Percentiles rank a stretch among this genome's conserved stretches.
These are phyloP conservation scores for Onychostruthus taczanowskii DNA, from an alignment of 2,113 vertebrate genomes.

Conservation along the genomic window DNA sequence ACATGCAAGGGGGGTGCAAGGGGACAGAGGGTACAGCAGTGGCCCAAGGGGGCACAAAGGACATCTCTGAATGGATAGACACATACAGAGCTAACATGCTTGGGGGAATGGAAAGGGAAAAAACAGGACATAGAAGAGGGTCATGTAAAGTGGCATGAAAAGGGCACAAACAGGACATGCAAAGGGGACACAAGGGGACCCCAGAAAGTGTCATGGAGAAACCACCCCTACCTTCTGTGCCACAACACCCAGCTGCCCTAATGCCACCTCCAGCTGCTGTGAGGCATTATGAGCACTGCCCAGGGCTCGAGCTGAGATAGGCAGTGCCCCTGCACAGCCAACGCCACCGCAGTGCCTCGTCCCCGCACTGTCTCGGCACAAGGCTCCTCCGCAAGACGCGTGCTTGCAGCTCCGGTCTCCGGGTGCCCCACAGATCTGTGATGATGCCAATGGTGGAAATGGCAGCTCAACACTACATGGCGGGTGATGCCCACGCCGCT, in stretches of 20 bases:
- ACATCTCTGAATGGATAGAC: background rate
- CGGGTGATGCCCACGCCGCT: rapidly evolving
- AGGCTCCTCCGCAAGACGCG: constrained; percentile 77
- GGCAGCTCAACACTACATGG: background rate
- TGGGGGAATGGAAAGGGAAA: background rate
- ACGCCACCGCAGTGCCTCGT: constrained; percentile 71
- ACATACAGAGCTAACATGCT: background rate
- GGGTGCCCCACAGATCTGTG: constrained; percentile 51
- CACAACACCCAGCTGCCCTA: constrained; percentile 67
- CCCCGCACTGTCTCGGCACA: constrained; percentile 73
- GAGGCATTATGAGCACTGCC: constrained; percentile 51
- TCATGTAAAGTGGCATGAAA: background rate
- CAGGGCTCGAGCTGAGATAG: constrained; percentile 67
- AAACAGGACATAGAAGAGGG: background rate
- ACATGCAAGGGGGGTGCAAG: background rate
- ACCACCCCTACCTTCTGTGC: constrained; percentile 73
- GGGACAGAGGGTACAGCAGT: background rate
- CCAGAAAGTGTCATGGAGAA: background rate
- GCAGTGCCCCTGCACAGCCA: constrained; percentile 76
- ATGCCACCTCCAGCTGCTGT: constrained; percentile 60
- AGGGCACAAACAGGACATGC: background rate
- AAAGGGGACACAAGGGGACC: background rate
- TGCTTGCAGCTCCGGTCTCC: constrained; percentile 65
- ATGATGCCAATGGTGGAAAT: background rate
- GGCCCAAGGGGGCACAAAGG: background rate